Evolutionary conservation across 2,888 invertebrate genomes (phyloP).

Genomic region (Chrysomela aeneicollis): DNA sequence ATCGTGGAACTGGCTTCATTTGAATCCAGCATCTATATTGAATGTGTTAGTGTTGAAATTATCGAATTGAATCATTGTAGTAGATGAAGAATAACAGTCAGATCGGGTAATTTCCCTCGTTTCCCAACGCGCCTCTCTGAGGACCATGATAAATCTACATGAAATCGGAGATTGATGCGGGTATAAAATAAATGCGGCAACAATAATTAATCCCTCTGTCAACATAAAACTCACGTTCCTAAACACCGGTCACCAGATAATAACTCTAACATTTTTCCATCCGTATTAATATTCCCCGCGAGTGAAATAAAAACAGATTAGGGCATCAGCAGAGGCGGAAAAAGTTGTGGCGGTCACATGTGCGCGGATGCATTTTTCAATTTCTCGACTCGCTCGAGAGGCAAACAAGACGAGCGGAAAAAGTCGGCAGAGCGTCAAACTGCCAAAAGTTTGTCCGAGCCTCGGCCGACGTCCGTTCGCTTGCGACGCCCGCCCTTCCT

Average conservation of each 20-base stretch:
- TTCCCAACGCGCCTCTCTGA: no score
- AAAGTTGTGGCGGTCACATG: slow-evolving; percentile 50
- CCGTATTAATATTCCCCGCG: slow-evolving; percentile 17
- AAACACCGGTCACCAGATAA: neutral
- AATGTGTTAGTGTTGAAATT: no score
- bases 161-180: neutral
- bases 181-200: neutral
- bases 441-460: no score
- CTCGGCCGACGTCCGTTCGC: slow-evolving; percentile 45
- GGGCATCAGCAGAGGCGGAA: slow-evolving; percentile 28
- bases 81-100: no score
- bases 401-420: slow-evolving; percentile 45
- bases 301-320: slow-evolving; percentile 37
- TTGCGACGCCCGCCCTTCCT: slow-evolving; percentile 23
- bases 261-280: slow-evolving; percentile 9
- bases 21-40: no score
- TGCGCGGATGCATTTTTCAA: slow-evolving; percentile 53
- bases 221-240: slow-evolving; percentile 12
- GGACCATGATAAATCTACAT: no score
- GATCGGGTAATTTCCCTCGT: neutral
- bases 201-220: slow-evolving; percentile 2
- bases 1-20: no score
- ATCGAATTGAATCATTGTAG: no score
- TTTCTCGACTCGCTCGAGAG: slow-evolving; percentile 48
- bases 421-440: no score